These are phyloP conservation scores for Anhinga anhinga DNA, from an alignment of 2,113 vertebrate species.

Conservation along the genomic window DNA sequence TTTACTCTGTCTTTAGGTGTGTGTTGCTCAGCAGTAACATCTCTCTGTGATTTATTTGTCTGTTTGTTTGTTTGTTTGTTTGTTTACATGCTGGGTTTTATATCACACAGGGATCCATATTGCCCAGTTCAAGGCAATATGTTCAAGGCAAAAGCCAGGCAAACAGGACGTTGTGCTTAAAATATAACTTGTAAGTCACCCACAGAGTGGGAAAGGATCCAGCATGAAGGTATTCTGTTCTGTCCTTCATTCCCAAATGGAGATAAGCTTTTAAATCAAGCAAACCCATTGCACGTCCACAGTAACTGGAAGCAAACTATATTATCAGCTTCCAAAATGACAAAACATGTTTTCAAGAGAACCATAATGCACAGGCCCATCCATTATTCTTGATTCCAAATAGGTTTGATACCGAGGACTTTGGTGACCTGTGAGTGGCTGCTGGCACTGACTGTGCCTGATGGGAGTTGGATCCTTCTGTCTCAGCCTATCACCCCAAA, in stretches of 20 bases:
- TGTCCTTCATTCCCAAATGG: conserved; percentile 22
- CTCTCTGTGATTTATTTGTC: neutral
- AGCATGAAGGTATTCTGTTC: conserved; percentile 34
- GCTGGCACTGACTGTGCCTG: neutral
- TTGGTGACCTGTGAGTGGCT: neutral
- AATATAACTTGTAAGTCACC: conserved; percentile 1
- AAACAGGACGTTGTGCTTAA: conserved; percentile 41
- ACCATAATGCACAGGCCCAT: neutral
- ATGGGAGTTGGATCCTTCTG: neutral
- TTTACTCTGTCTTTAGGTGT: neutral
- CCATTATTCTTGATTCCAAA: neutral
- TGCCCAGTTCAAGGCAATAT: neutral
- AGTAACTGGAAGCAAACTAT: conserved; percentile 34
- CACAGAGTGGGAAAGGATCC: conserved; percentile 4
- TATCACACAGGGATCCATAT: neutral
- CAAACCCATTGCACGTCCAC: conserved; percentile 18
- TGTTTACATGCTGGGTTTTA: neutral
- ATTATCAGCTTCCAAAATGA: conserved; percentile 49
- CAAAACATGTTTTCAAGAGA: conserved; percentile 54
- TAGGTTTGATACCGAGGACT: neutral
- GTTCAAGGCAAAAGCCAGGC: conserved; percentile 29
- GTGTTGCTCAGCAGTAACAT: neutral
- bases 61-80: neutral
- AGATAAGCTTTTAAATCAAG: conserved; percentile 44
- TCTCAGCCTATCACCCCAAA: rapidly evolving